Conservation (phyloP, 2,113 vertebrate genomes). For the Indri indri region DNA sequence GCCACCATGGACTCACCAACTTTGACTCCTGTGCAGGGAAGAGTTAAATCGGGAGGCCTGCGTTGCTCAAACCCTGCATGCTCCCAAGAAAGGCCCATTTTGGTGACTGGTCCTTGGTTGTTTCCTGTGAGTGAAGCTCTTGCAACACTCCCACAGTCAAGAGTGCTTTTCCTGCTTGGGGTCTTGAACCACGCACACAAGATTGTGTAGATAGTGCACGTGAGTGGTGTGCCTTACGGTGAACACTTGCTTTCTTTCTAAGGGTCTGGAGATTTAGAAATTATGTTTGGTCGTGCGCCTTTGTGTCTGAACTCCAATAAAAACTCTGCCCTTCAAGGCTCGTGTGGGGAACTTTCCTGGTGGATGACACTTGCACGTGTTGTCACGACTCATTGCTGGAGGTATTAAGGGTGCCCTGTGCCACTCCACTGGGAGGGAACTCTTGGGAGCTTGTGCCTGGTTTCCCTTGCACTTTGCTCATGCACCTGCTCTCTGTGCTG, state of each 20-base stretch:
- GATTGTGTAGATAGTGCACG: no score
- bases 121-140: no score
- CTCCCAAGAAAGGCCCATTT: background rate
- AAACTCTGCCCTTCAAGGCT: background rate
- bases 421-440: background rate
- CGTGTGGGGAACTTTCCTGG: background rate
- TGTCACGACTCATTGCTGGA: background rate
- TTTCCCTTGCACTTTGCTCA: no score
- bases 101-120: background rate
- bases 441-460: background rate
- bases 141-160: background rate
- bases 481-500: background rate
- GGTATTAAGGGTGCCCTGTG: no score
- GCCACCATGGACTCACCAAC: background rate
- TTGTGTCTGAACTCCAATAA: accelerated
- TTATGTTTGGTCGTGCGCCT: no score
- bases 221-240: accelerated
- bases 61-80: background rate
- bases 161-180: background rate
- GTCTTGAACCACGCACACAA: background rate
- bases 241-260: background rate
- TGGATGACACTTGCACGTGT: background rate
- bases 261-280: background rate
- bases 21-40: background rate
- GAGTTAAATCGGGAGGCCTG: background rate